Evolutionary conservation across 2,113 vertebrate genomes (phyloP), one percentile per base, ranked within the genome.

Genomic region (Numenius arquata): DNA sequence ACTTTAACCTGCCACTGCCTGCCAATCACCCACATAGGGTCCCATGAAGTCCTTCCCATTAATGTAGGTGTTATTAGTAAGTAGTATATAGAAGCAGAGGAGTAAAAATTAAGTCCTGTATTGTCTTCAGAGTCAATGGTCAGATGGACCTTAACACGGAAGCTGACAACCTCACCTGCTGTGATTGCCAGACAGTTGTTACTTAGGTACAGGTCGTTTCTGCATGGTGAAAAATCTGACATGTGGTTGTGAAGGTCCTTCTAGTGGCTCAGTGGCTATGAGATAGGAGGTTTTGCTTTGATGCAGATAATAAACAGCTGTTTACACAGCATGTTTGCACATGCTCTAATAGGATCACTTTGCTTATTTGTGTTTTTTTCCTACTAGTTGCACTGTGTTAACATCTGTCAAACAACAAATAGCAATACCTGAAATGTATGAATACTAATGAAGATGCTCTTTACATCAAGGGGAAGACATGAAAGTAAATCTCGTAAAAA

Each of bases 271-370:
- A 61, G 79, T 68, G 84, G 67, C 55, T 68, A 59, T 71, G 72
- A 59, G 43, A 81, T 63, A 52, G n/a, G 52, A 89, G 56, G 21
- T 45, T 95, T 96, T 90, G 12, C 61, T 92, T 89, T 93, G 86
- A 89, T 75, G 70, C 22, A 89, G 68, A 78, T 84, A 93, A 94
- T 81, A 96, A 95, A 92, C 90, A 96, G 62, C 76, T 96, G 88
- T 93, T 94, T 95, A 78, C 88, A 77, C 88, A 92, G 72, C 79
- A 70, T 88, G 82, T 86, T 93, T 94, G 56, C 68, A 72, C 65
- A 75, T 74, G 38, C 20, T 85, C 62, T 93, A 93, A 61, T 86
- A 93, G 65, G 56, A 93, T 90, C 68, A 50, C 40, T 94, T 94
- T 68, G 56, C n/a, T 87, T 87, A 65, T 93, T 84, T 96, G 41